Conservation (phyloP, 2,888 invertebrate species). For the Salpingus planirostris region DNA sequence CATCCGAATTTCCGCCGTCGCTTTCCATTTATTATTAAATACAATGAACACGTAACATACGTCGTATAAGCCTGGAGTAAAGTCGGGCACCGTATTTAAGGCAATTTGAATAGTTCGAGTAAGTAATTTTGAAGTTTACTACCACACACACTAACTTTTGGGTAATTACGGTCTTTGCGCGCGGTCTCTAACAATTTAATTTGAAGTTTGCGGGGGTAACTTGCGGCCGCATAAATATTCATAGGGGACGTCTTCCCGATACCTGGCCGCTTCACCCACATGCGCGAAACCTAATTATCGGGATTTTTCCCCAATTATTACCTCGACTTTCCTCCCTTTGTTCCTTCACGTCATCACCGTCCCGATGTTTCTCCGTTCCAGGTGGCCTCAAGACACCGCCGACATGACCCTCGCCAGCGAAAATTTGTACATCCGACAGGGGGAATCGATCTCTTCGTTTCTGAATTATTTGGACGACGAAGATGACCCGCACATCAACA, state of each 20-base stretch:
- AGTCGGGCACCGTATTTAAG: conserved; percentile 3
- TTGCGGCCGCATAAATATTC: conserved; percentile 1
- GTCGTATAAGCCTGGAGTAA: no score
- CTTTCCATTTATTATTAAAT: no score
- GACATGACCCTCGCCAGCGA: conserved; percentile 5
- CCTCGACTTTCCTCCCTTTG: conserved; percentile 3
- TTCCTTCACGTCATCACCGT: conserved; percentile 5
- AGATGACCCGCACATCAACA: conserved; percentile 25
- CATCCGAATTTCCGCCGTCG: no score
- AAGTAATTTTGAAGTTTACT: conserved; percentile 11
- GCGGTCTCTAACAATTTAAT: conserved; percentile 11
- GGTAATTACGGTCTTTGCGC: conserved; percentile 8
- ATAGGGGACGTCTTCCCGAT: neutral
- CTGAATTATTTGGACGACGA: conserved; percentile 15
- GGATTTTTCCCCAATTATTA: no score
- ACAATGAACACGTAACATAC: no score
- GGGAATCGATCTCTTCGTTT: conserved; percentile 18
- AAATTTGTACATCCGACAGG: conserved; percentile 4
- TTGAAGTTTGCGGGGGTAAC: neutral
- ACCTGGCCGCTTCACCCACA: no score
- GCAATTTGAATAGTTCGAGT: conserved; percentile 12
- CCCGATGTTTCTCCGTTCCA: conserved; percentile 4
- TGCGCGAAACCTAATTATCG: no score
- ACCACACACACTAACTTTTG: conserved; percentile 7
- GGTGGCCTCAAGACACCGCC: conserved; percentile 7